Percentiles rank a stretch among this genome's conserved stretches.
Conservation (phyloP, 2,888 invertebrate species). For the Clanis bilineata region DNA sequence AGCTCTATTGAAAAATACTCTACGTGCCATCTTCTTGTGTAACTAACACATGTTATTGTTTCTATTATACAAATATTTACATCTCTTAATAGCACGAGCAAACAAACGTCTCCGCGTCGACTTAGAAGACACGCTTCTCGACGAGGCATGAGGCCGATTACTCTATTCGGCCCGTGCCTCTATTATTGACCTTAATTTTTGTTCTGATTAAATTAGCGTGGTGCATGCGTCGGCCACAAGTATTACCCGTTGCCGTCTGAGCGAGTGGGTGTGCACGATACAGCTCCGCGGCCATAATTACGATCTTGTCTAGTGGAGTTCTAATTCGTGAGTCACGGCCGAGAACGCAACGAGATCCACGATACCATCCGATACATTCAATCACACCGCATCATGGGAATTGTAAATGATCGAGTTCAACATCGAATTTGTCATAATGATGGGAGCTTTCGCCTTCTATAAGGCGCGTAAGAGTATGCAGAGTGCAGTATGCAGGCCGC, state of each 20-base stretch:
- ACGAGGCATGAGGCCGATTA: background rate
- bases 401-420: constrained; percentile 55
- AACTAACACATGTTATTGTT: constrained; percentile 14
- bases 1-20: too few species aligned
- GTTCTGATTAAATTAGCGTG: constrained; percentile 59
- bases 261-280: constrained; percentile 70
- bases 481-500: background rate
- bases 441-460: constrained; percentile 63
- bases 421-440: constrained; percentile 54
- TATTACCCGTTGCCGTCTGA: constrained; percentile 49
- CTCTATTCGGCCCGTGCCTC: constrained; percentile 1
- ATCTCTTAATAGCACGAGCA: constrained; percentile 26
- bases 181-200: constrained; percentile 62
- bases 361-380: constrained; percentile 65
- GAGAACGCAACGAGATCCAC: constrained; percentile 64
- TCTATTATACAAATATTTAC: constrained; percentile 32
- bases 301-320: constrained; percentile 69
- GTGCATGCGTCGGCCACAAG: constrained; percentile 56
- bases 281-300: constrained; percentile 68
- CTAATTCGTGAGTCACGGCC: constrained; percentile 81
- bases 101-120: constrained; percentile 11
- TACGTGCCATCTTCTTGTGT: too few species aligned
- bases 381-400: constrained; percentile 71
- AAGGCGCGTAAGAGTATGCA: constrained; percentile 11
- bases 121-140: background rate